A percentile compares a stretch with the other conserved stretches of the same genome.
These are phyloP conservation scores for Thymelicus lineola DNA, from an alignment of 2,888 invertebrate genomes.

Conservation along the genomic window DNA sequence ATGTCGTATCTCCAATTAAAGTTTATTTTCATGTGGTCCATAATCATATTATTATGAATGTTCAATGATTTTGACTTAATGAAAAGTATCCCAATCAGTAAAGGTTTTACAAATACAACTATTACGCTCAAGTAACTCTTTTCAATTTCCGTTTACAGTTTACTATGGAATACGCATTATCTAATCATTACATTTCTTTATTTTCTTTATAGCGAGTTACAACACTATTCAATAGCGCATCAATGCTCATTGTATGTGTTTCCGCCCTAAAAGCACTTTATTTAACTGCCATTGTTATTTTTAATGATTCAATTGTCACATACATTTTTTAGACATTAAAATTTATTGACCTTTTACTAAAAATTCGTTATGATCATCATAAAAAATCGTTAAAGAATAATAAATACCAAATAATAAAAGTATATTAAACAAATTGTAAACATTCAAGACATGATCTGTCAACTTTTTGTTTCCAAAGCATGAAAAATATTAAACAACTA, in stretches of 20 bases:
- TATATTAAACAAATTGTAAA: too few species aligned
- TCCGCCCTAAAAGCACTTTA: slow-evolving; percentile 47
- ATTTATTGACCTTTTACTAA: not conserved
- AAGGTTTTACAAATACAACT: too few species aligned
- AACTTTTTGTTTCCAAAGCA: too few species aligned
- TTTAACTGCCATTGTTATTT: slow-evolving; percentile 43
- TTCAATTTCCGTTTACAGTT: slow-evolving; percentile 24
- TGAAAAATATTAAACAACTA: too few species aligned
- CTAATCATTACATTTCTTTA: slow-evolving; percentile 31
- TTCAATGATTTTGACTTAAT: too few species aligned
- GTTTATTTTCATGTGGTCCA: too few species aligned
- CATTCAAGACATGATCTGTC: too few species aligned
- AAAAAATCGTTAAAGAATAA: too few species aligned
- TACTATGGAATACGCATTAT: slow-evolving; percentile 24
- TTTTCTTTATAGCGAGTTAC: slow-evolving; percentile 28
- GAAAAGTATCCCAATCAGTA: too few species aligned
- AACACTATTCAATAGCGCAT: slow-evolving; percentile 46
- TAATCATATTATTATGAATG: too few species aligned
- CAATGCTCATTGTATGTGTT: slow-evolving; percentile 49
- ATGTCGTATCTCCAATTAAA: too few species aligned
- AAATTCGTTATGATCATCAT: not conserved
- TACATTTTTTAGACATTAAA: slow-evolving; percentile 8
- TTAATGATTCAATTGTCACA: slow-evolving; percentile 28
- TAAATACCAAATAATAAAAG: too few species aligned
- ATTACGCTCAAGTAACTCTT: slow-evolving; percentile 1